Conservation (phyloP, 2,113 vertebrate species). For the Genyomyrus donnyi region DNA sequence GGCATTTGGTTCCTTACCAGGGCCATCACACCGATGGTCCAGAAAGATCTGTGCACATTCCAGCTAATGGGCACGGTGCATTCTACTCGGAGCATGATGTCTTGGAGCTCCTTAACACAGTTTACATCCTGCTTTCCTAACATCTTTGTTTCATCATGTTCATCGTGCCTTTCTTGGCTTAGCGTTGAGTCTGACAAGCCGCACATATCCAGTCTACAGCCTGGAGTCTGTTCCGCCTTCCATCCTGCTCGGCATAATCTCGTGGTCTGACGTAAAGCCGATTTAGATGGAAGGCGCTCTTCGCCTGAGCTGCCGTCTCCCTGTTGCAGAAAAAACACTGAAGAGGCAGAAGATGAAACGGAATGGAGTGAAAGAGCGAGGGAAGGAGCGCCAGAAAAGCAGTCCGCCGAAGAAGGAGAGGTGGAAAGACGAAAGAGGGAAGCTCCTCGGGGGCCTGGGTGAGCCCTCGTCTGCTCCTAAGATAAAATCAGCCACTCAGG, state of each 20-base stretch:
- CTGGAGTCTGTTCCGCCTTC: neutral
- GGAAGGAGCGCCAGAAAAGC: slow-evolving; percentile 73
- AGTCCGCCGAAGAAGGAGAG: slow-evolving; percentile 85
- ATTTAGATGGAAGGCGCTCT: neutral
- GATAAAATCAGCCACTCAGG: neutral
- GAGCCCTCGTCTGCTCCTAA: slow-evolving; percentile 36
- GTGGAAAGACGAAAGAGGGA: slow-evolving; percentile 74
- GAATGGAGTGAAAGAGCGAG: slow-evolving; percentile 75
- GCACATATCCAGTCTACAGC: neutral
- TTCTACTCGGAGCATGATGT: neutral
- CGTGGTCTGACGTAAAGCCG: neutral
- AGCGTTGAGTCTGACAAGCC: neutral
- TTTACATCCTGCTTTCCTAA: neutral
- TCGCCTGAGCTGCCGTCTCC: neutral
- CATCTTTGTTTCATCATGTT: neutral
- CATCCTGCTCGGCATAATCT: neutral
- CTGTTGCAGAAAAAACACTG: slow-evolving; percentile 68
- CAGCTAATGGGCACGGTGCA: neutral
- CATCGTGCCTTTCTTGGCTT: neutral
- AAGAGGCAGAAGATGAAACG: slow-evolving; percentile 79
- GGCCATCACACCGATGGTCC: neutral
- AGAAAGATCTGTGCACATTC: neutral
- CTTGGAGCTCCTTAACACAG: neutral
- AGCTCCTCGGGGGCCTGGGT: slow-evolving; percentile 87
- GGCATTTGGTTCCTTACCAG: neutral